phyloP scores from a whole-genome alignment of 2,113 vertebrate genomes.

The Scytalopus superciliaris region DNA sequence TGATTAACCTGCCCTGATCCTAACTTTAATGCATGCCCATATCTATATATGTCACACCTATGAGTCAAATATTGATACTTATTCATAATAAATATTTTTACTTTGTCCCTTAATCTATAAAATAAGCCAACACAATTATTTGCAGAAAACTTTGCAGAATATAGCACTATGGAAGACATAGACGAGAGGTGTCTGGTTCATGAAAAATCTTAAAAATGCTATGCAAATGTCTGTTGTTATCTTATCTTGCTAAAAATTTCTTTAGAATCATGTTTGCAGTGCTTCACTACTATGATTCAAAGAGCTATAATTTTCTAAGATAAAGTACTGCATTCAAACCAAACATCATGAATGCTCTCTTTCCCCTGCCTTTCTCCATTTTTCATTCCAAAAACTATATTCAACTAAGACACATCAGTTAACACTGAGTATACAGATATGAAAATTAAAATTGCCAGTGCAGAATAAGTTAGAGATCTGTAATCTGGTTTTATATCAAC shows the following conservation, averaged over 20 bases:
- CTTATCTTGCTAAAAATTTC: not conserved
- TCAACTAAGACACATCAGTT: not conserved
- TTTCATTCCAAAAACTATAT: not conserved
- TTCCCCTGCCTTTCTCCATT: fast-evolving
- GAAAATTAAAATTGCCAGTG: not conserved
- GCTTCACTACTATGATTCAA: not conserved
- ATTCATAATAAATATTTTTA: not conserved
- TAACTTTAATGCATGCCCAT: not conserved
- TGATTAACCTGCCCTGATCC: not conserved
- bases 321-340: not conserved
- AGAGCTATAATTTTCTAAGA: not conserved
- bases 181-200: not conserved
- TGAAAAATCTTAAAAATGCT: not conserved
- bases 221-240: not conserved
- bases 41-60: not conserved
- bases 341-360: not conserved
- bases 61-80: not conserved
- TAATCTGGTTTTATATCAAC: not conserved
- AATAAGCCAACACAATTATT: not conserved
- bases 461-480: not conserved
- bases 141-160: not conserved
- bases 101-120: not conserved
- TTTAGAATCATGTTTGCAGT: not conserved
- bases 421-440: not conserved
- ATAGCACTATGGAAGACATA: not conserved